These are phyloP conservation scores for Mimachlamys varia DNA, from an alignment of 2,888 invertebrate genomes.

Conservation along the genomic window DNA sequence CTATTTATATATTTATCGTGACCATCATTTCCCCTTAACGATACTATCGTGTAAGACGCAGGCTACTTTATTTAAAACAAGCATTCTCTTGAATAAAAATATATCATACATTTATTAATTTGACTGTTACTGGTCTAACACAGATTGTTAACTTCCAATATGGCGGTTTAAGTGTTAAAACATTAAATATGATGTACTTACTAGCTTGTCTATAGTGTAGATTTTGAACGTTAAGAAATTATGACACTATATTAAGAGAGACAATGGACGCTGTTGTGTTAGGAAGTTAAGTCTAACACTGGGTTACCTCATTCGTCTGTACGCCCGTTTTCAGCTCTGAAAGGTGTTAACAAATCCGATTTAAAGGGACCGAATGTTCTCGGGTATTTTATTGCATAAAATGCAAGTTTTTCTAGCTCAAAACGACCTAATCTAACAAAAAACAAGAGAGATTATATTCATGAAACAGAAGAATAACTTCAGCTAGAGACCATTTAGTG, in stretches of 20 bases:
- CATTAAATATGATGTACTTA: too few relatives aligned
- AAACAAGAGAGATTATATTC: too few relatives aligned
- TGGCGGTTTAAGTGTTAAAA: too few relatives aligned
- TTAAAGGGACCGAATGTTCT: neutral
- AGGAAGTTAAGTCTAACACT: neutral
- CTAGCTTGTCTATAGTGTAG: neutral
- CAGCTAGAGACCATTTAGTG: too few relatives aligned
- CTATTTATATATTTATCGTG: slow-evolving; percentile 18
- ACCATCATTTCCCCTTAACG: neutral
- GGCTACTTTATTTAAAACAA: neutral
- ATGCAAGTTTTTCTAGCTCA: too few relatives aligned
- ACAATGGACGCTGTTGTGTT: neutral
- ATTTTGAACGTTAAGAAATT: neutral
- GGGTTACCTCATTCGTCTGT: neutral
- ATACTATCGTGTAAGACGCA: neutral
- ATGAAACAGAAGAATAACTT: too few relatives aligned
- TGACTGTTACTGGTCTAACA: neutral
- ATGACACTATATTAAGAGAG: neutral
- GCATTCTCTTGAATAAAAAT: neutral
- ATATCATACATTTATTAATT: neutral
- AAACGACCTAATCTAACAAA: too few relatives aligned
- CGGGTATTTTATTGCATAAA: too few relatives aligned
- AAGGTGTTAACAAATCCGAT: neutral
- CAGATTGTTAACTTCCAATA: neutral
- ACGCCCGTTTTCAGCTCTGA: too few relatives aligned